Evolutionary conservation across 1,140 invertebrate species (phyloP).

Genomic region (Saccostrea echinata): DNA sequence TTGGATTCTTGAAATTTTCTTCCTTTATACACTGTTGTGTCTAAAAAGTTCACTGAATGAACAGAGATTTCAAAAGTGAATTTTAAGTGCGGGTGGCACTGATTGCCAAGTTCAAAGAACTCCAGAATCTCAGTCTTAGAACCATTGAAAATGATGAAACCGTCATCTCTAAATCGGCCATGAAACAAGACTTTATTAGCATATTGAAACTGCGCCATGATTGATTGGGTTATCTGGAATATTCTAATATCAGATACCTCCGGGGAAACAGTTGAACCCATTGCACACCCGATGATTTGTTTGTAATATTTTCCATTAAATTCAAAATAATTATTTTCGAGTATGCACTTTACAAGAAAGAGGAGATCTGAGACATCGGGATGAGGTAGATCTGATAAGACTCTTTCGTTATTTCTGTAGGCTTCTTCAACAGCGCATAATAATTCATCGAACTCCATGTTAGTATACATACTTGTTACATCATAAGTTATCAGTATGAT

Average conservation of each 20-base stretch:
- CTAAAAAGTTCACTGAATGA: neutral
- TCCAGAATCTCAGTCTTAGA: neutral
- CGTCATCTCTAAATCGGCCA: slow-evolving; percentile 1
- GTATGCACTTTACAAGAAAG: neutral
- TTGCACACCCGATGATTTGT: neutral
- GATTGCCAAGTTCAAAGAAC: neutral
- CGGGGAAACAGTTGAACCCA: neutral
- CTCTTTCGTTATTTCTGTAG: no score
- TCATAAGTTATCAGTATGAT: no score
- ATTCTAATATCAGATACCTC: neutral
- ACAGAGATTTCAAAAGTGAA: neutral
- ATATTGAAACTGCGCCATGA: neutral
- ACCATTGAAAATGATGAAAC: neutral
- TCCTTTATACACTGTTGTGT: slow-evolving; percentile 45
- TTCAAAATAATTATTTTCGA: slow-evolving; percentile 25
- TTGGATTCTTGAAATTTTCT: slow-evolving; percentile 22
- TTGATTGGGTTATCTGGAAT: neutral
- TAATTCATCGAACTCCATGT: no score
- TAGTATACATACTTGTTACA: no score
- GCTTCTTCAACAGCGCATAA: no score
- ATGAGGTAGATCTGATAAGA: neutral
- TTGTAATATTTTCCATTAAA: slow-evolving; percentile 34
- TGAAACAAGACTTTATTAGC: neutral
- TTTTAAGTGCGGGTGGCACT: neutral
- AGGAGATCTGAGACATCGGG: neutral